Base-by-base conservation (phyloP, 2,888 invertebrate species). In the Disparrhopalites patrizii region DNA sequence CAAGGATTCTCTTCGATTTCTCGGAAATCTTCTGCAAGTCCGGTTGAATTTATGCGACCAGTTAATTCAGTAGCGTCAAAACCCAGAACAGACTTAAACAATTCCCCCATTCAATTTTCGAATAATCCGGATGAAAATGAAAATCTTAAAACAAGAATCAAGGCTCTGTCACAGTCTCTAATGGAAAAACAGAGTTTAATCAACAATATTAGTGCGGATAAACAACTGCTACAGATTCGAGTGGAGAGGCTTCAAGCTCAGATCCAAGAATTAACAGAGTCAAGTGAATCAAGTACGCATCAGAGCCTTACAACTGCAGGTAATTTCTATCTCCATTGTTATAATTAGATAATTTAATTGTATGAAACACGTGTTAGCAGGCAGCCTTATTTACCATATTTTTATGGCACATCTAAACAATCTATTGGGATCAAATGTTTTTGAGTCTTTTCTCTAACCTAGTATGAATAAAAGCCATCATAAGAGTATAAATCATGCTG, bases 131-230 rank as follows among this genome's bases (percentile, higher is more conserved):
- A 55, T 57, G 66, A 66, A 52, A 30, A 40, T 54, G 66, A 69
- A 36, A 74, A 72, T 58, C 60, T 75, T 25, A 68, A 73, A 63
- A 75, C 73, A 2, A 58, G 75, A 38, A 69, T 75, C 3, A 72
- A 64, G 18, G 75, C 75, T 27, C 67, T 75, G 13, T 71, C 75
- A 1, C 75, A 75, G 54, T 71, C 73, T 8, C 52, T 75, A n/a
- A 67, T 73, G 43, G 74, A 75, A 54, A 75, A 75, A 63, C 75
- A 75, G 67, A 68, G 71, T 62, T 67, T 73, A 58, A 72, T 75
- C 40, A 75, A 75, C 55, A 68, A 67, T 47, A 61, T 75, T n/a
- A 73, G 73, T 56, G 70, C 73, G 3, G 75, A 75, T 55, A 75
- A 75, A 51, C 75, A 75, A 51, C 65, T 75, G 1, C 63, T 74